Evolutionary conservation across 2,113 vertebrate genomes (phyloP).

Genomic region (Polypterus bichir): DNA sequence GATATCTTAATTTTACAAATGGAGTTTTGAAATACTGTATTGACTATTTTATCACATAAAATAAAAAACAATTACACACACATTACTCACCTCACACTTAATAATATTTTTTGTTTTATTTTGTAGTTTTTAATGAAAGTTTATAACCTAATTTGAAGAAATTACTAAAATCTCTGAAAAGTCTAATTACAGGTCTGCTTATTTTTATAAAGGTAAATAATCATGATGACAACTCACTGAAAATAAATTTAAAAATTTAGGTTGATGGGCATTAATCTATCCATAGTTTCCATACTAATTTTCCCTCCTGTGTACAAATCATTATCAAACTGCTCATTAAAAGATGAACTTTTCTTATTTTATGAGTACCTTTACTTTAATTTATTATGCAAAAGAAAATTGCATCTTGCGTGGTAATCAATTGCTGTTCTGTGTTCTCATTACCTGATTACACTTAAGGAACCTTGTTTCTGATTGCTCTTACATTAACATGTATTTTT

Average conservation of each 20-base stretch:
- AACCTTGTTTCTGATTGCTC: conserved; percentile 2
- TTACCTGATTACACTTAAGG: conserved; percentile 16
- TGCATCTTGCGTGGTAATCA: conserved; percentile 16
- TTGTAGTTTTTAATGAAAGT: too few relatives aligned
- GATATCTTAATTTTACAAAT: too few relatives aligned
- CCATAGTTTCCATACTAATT: not conserved
- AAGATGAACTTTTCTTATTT: not conserved
- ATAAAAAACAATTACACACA: too few relatives aligned
- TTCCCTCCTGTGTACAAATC: not conserved
- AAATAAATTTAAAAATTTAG: not conserved
- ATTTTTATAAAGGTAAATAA: not conserved
- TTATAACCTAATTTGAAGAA: not conserved
- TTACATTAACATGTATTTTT: conserved; percentile 1
- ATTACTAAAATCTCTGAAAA: not conserved
- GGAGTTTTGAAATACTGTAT: too few relatives aligned
- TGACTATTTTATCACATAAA: too few relatives aligned
- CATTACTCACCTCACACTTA: too few relatives aligned
- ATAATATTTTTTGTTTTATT: too few relatives aligned
- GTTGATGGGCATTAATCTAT: too few relatives aligned
- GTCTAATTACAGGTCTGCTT: not conserved
- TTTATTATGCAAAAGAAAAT: conserved; percentile 6
- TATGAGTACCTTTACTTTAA: not conserved
- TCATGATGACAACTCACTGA: not conserved
- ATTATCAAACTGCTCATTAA: not conserved
- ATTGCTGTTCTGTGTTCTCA: conserved; percentile 5